Evolutionary conservation across 2,797 vertebrate genomes (phyloP).

Genomic region (Centropyge bicolor): DNA sequence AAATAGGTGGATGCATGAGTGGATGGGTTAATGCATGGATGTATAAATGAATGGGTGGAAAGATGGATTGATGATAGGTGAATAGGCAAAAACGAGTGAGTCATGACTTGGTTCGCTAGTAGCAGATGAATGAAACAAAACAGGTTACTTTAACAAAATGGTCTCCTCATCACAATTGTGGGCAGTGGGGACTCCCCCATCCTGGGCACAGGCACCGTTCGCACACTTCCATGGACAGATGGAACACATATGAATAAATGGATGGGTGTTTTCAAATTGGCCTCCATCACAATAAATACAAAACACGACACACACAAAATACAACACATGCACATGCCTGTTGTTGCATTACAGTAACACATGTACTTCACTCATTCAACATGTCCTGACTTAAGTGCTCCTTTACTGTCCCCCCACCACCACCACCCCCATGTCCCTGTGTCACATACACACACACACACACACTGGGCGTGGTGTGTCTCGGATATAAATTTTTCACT

Average conservation of each 20-base stretch:
- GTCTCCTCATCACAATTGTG: too few relatives aligned
- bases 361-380: slow-evolving; percentile 50
- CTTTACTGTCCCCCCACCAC: not conserved
- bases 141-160: too few relatives aligned
- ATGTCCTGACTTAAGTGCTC: slow-evolving; percentile 55
- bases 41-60: not conserved
- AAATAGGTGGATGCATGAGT: not conserved
- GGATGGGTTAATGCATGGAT: not conserved
- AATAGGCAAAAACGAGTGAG: too few relatives aligned
- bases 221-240: not conserved
- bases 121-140: too few relatives aligned
- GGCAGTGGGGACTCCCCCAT: too few relatives aligned
- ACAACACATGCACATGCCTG: not conserved
- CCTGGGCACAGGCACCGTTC: too few relatives aligned
- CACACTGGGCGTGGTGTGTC: slow-evolving; percentile 24
- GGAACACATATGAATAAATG: not conserved
- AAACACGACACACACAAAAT: not conserved
- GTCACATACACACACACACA: slow-evolving; percentile 33
- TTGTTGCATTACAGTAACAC: slow-evolving; percentile 44
- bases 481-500: slow-evolving; percentile 77
- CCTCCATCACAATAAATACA: slow-evolving; percentile 4
- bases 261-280: not conserved
- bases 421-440: not conserved
- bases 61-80: not conserved
- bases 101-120: too few relatives aligned